Evolutionary conservation across 2,797 vertebrate genomes (phyloP), one percentile per base, ranked within the genome.

Genomic region (Cottoperca gobio): DNA sequence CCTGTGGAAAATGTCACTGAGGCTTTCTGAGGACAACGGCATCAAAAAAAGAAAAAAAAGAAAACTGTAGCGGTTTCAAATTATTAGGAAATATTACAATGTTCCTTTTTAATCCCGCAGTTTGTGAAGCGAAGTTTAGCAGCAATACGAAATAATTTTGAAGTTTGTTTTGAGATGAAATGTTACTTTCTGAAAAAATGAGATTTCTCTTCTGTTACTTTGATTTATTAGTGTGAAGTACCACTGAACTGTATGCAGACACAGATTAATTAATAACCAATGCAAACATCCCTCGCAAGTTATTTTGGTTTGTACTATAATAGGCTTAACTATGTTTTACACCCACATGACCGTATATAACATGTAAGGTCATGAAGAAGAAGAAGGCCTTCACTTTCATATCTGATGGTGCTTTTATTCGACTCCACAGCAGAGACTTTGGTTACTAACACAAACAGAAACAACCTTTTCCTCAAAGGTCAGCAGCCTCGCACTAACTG

Each of bases 381-480:
- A 39, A 24, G 48, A 42, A 21, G 14, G 9, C 2, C 4, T 2
- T 62, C 39, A 16, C 12, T 61, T 63, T 78, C 6, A 49, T 28
- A 28, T 69, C 45, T 2, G 57, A 19, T 10, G 75, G 24, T 72
- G 65, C 70, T 83, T 74, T 40, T 6, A 46, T 64, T 48, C 6
- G 19, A 73, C 58, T 73, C 24, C 40, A 5, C 73, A 60, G 68
- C 78, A 70, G 81, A 67, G 61, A 78, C 74, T 81, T 63, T 39
- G 74, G 8, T 31, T 42, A 57, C n/a, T 26, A 43, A 69, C 59
- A 78, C 81, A 87, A 84, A 86, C 75, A 84, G 45, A 43, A 40
- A 14, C 23, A 48, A 86, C 83, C 77, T 86, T 87, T 86, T 43
- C n/a, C 73, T 55, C 50, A 87, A 90, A 90, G 85, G 89, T 87